A percentile compares a stretch with the other conserved stretches of the same genome.
Evolutionary conservation across 2,888 invertebrate genomes (phyloP).

Genomic region (Drosophila monieri): DNA sequence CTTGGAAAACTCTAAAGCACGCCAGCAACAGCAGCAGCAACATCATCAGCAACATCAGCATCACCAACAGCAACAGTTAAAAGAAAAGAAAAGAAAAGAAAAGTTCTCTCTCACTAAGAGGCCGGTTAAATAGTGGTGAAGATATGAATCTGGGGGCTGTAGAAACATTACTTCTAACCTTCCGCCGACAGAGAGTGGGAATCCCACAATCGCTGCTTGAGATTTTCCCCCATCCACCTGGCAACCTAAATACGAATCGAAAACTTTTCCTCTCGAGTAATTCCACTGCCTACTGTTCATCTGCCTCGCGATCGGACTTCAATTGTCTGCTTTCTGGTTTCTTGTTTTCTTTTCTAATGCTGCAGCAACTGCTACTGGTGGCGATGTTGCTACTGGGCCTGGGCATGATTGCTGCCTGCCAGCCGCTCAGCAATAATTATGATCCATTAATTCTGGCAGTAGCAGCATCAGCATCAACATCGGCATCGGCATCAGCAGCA

Average conservation of each 20-base stretch:
- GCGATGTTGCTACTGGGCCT: constrained; percentile 48
- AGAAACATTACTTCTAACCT: constrained; percentile 28
- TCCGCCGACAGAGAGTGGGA: constrained; percentile 9
- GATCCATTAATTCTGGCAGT: constrained; percentile 75
- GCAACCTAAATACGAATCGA: constrained; percentile 37
- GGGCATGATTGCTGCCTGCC: constrained; percentile 26
- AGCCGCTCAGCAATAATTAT: constrained; percentile 70
- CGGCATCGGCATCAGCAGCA: constrained; percentile 20
- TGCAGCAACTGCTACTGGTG: constrained; percentile 37
- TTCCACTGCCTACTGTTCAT: constrained; percentile 24
- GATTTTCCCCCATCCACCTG: constrained; percentile 20
- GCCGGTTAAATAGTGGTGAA: background rate
- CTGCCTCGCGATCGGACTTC: constrained; percentile 37
- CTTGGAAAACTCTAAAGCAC: constrained; percentile 54
- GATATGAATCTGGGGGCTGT: constrained; percentile 14
- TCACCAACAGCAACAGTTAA: constrained; percentile 17
- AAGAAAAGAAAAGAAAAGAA: constrained; percentile 62
- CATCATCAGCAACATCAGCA: constrained; percentile 29
- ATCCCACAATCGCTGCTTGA: constrained; percentile 15
- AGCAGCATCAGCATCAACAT: constrained; percentile 36
- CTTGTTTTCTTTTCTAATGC: constrained; percentile 74
- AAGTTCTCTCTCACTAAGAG: constrained; percentile 64
- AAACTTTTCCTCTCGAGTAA: constrained; percentile 41
- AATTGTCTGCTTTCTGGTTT: constrained; percentile 30
- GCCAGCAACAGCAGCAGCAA: background rate